Base-by-base conservation (phyloP, 2,888 invertebrate genomes). In the Cheilosia grossa region DNA sequence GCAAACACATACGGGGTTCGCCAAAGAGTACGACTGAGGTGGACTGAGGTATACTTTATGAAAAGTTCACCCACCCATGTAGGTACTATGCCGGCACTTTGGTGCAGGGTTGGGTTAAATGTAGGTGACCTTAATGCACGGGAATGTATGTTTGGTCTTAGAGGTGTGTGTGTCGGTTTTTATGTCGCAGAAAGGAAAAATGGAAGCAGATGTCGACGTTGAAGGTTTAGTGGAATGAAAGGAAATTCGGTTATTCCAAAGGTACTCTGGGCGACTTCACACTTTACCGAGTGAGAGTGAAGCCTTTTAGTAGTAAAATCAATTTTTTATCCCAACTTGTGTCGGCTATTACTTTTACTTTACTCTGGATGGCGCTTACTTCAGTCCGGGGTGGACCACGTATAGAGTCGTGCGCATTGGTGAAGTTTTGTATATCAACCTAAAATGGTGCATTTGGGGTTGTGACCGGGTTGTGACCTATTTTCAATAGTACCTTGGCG, bases 51-150 rank as follows among this genome's bases (percentile, higher is more conserved):
- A 1, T 27, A 66, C 53, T 72, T 79, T 73, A 73, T 73, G 79
- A 79, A 79, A 73, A 73, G 61, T 37, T 37, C 61, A 67, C 67
- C 67, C 54, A 61, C 67, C 9, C 30, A 49, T 61, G 49, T 47
- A 67, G 53, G n/a, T 1, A 9, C n/a, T n/a, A 42, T n/a, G 30
- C 40, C 15, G 17, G 7, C 9, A 9, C 17, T 27, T 4, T 17
- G 17, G 63, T 54, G 13, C 40, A 63, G 49, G 47, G 7, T 21
- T 17, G 44, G 70, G 42, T 21, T 30, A 53, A 54, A 80, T 80
- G 67, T 80, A 74, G 80, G 73, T 80, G 67, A 73, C 80, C 73
- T 37, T 54, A 47, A 61, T 73, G 72, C 56, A 53, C 61, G 58
- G 40, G 40, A 61, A 66, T 51, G 33, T 61, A 27, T 53, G 27